Evolutionary conservation across 2,888 invertebrate genomes (phyloP), one percentile per base, ranked within the genome.

Genomic region (Troides aeacus): DNA sequence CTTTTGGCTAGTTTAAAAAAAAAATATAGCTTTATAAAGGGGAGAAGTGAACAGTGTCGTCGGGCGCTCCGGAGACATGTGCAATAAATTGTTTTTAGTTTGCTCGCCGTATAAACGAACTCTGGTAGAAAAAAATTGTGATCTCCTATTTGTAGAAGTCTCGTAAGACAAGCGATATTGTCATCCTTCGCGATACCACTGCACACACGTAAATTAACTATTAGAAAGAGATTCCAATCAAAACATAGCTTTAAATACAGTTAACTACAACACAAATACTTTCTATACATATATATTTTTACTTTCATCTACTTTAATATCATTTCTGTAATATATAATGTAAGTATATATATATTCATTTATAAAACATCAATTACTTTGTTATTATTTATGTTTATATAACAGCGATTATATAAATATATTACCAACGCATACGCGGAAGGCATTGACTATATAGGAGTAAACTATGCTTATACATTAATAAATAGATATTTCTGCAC

Each of bases 311-410:
- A 21, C 18, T 8, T 21, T n/a, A 57, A 57, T 23, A n/a, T 21
- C 12, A 57, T 18, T 8, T n/a, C 23, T 21, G n/a, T 12, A 21
- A n/a, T 39, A 39, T 39, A 39, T 30, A 30, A 30, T 30, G 3
- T 30, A 3, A 30, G 30, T 30, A 30, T 30, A 30, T 30, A n/a
- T 59, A 59, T 6, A n/a, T 39, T 39, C n/a, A 39, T 23, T 61
- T 62, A 64, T 66, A 62, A 61, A 60, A 64, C 64, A 53, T 63
- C 50, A 60, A 62, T 69, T 46, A 72, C 62, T 56, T 61, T 21
- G 21, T 64, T 50, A 18, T 50, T 63, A 62, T 59, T 57, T 56
- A 62, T 63, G 67, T 66, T 61, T 58, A 64, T 62, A 71, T 61
- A 30, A 36, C 61, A 61, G 36, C 65, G 58, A 50, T 63, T 59